Percentiles rank a stretch among this genome's conserved stretches.
Evolutionary conservation across 2,797 vertebrate genomes (phyloP).

Genomic region (Zenarchopterus dispar): DNA sequence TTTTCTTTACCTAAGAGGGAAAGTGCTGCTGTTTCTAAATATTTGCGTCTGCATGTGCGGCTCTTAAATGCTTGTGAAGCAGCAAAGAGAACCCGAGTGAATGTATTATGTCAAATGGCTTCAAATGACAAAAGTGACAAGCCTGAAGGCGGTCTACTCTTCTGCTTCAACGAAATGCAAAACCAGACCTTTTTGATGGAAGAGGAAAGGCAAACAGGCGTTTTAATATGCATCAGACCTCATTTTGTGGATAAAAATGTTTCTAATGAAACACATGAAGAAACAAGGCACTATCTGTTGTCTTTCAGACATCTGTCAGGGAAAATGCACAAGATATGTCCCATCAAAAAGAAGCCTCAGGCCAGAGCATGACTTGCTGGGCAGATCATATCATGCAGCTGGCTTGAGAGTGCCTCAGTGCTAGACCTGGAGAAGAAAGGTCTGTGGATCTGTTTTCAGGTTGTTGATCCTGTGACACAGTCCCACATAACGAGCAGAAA

Average conservation of each 20-base stretch:
- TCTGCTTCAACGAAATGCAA: conserved; percentile 20
- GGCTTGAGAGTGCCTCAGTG: no score
- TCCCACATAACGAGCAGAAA: no score
- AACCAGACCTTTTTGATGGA: conserved; percentile 21
- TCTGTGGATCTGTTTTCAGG: no score
- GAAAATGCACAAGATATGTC: no score
- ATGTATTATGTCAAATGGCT: conserved; percentile 27
- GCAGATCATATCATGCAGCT: no score
- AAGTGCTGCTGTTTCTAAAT: neutral
- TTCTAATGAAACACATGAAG: no score
- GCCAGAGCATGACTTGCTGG: no score
- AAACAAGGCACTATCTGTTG: no score
- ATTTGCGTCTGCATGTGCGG: neutral
- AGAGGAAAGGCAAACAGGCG: neutral
- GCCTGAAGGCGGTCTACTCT: conserved; percentile 9
- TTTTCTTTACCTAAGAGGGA: neutral
- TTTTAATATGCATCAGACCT: conserved; percentile 3
- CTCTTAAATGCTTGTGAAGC: neutral
- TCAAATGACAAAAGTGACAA: conserved; percentile 20
- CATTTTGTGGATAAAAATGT: conserved; percentile 9
- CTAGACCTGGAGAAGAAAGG: no score
- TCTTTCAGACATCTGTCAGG: no score
- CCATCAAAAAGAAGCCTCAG: no score
- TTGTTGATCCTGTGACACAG: no score
- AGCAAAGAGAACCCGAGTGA: conserved; percentile 11